A percentile compares a stretch with the other conserved stretches of the same genome.
Conservation (phyloP, 2,888 invertebrate genomes). For the Rhingia campestris region DNA sequence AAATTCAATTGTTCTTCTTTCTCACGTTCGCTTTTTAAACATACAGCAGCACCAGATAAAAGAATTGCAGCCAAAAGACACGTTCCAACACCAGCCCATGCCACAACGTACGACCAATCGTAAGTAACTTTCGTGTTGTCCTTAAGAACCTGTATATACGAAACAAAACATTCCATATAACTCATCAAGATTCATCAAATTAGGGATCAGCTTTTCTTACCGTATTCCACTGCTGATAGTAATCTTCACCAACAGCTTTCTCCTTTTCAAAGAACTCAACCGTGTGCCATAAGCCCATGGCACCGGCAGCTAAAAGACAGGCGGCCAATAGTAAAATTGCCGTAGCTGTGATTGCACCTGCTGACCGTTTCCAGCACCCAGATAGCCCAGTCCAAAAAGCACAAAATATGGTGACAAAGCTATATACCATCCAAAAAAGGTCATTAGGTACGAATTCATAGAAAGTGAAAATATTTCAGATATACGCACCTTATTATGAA, state of each 20-base stretch:
- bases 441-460: slow-evolving; percentile 28
- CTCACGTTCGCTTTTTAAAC: slow-evolving; percentile 95
- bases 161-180: slow-evolving; percentile 2
- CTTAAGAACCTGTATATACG: slow-evolving; percentile 88
- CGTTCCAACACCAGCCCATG: slow-evolving; percentile 97
- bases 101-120: slow-evolving; percentile 98
- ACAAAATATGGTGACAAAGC: slow-evolving; percentile 94
- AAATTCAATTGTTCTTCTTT: slow-evolving; percentile 97
- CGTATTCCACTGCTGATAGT: slow-evolving; percentile 95
- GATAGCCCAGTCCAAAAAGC: slow-evolving; percentile 98
- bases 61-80: slow-evolving; percentile 95
- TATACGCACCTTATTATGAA: slow-evolving; percentile 88
- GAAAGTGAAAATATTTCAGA: slow-evolving; percentile 58
- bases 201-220: slow-evolving; percentile 83
- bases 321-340: slow-evolving; percentile 86
- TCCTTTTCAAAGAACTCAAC: slow-evolving; percentile 98
- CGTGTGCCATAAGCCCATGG: slow-evolving; percentile 98
- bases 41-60: slow-evolving; percentile 96
- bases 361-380: slow-evolving; percentile 97
- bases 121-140: slow-evolving; percentile 93
- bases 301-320: slow-evolving; percentile 95
- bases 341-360: slow-evolving; percentile 96
- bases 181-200: not conserved
- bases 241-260: slow-evolving; percentile 95
- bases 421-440: slow-evolving; percentile 78